phyloP scores from a whole-genome alignment of 2,888 invertebrate species.

The Dryocosmus kuriphilus region DNA sequence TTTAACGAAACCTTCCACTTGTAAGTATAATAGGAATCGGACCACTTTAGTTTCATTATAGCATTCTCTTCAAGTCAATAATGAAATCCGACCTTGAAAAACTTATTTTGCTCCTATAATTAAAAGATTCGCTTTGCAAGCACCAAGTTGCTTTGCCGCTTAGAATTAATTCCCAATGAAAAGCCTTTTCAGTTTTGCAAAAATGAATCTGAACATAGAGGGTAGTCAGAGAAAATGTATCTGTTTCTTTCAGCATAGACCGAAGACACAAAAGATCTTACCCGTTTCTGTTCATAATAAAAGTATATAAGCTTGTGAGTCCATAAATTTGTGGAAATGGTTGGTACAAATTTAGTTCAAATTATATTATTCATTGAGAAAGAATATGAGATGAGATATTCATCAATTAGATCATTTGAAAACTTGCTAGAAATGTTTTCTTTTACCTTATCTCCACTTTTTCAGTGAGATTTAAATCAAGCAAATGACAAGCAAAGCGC shows the following conservation, averaged over 20 bases:
- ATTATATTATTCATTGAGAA: too few relatives aligned
- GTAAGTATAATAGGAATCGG: constrained; percentile 83
- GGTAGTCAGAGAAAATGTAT: background rate
- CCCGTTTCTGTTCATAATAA: background rate
- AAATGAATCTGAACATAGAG: background rate
- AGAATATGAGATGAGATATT: too few relatives aligned
- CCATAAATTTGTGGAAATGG: background rate
- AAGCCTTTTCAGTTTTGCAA: background rate
- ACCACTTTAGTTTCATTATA: background rate
- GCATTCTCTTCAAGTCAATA: background rate
- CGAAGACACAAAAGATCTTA: background rate
- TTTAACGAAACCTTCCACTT: constrained; percentile 99
- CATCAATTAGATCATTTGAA: too few relatives aligned
- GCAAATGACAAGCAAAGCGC: too few relatives aligned
- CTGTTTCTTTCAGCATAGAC: background rate
- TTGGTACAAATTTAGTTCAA: background rate
- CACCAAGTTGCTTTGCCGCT: background rate
- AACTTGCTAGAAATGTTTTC: too few relatives aligned
- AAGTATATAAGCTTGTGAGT: background rate
- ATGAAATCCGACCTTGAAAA: background rate
- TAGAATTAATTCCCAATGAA: background rate
- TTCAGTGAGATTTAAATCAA: too few relatives aligned
- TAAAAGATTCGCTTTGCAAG: background rate
- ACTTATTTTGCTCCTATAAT: background rate
- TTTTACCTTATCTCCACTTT: too few relatives aligned